Evolutionary conservation across 2,113 vertebrate genomes (phyloP).

Genomic region (Ondatra zibethicus): DNA sequence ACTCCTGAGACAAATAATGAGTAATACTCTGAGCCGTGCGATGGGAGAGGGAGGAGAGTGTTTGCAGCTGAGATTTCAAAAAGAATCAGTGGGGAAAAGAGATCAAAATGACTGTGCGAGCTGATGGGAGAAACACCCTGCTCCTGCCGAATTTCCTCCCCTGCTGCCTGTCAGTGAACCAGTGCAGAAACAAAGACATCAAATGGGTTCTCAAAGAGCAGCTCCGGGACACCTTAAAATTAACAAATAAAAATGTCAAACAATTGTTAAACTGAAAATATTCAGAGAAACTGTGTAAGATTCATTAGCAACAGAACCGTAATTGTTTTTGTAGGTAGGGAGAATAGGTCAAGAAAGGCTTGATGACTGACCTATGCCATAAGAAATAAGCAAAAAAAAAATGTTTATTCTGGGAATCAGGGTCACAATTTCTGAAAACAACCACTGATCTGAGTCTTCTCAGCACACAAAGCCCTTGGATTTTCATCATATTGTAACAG

Average conservation of each 20-base stretch:
- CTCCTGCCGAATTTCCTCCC: not conserved
- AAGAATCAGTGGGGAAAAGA: conserved; percentile 30
- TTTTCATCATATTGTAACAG: not conserved
- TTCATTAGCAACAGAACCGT: not conserved
- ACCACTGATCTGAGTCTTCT: not conserved
- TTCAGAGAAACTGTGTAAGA: not conserved
- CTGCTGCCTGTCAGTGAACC: not conserved
- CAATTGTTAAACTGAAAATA: not conserved
- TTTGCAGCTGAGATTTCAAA: conserved; percentile 60
- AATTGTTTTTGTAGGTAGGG: not conserved
- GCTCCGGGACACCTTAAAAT: not conserved
- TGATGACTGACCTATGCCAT: not conserved
- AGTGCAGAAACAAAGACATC: not conserved
- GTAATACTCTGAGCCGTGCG: conserved; percentile 29
- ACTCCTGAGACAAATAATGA: conserved; percentile 68
- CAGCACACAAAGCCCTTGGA: not conserved
- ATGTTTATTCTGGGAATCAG: not conserved
- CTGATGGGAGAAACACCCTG: not conserved
- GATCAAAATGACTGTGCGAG: not conserved
- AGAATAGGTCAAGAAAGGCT: not conserved
- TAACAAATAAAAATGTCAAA: not conserved
- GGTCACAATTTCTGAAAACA: not conserved
- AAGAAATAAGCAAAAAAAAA: not conserved
- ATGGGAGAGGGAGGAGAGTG: conserved; percentile 10
- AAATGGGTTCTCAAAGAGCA: not conserved